Evolutionary conservation across 1,140 invertebrate species (phyloP), one percentile per base, ranked within the genome.

Genomic region (Zophobas atratus): DNA sequence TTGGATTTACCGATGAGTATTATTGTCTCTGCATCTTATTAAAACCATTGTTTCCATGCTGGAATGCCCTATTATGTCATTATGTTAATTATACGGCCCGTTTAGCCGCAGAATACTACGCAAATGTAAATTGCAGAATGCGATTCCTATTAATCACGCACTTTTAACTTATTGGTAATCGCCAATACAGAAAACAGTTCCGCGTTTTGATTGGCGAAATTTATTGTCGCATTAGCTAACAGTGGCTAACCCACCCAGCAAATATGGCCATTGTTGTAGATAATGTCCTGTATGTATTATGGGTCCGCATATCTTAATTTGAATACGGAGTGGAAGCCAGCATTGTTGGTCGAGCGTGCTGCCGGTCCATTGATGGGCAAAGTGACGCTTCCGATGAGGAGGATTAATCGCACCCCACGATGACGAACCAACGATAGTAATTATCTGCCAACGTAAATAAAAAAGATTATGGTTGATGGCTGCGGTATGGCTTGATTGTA

Each of bases 61-160:
- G 60, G 60, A 67, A 43, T 67, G 60, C 60, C 60, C 60, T 67
- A 43, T 67, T 67, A 67, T 67, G 60, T 67, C 60, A 67, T 67
- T 67, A 67, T 67, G 60, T 67, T 43, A 67, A 67, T 67, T 32
- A 20, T 20, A 20, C 49, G 20, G 2, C 32, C 34, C 20, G 20
- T 67, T 43, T 67, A 67, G 41, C 36, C 39, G 43, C 60, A 51
- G 49, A 6, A 20, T 36, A 67, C 60, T 67, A 67, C 60, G 60
- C 60, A 67, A 67, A 67, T 43, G 36, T 63, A 67, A 20, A 20
- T 20, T 20, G 60, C 43, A 67, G 33, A 67, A 33, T 67, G 39
- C 20, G 60, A 67, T 67, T 67, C 60, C 39, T 32, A 67, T 67
- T 67, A 67, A 67, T 67, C 60, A 67, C 60, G 39, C 39, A 67